Evolutionary conservation across 2,797 vertebrate species (phyloP).

Genomic region (Protosalanx chinensis): DNA sequence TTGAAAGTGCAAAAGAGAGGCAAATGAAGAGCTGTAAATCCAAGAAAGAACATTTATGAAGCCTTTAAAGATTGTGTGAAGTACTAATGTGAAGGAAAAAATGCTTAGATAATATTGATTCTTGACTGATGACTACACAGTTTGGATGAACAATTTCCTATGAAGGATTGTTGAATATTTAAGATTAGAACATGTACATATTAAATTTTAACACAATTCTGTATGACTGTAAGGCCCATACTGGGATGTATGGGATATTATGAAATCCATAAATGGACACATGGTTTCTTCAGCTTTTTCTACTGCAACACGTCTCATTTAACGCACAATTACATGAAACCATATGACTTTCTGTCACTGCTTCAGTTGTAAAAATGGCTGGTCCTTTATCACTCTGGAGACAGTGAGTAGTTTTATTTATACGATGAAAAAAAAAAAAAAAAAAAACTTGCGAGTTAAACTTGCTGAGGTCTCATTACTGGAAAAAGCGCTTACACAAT

Average conservation of each 20-base stretch:
- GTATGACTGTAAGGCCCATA: too few relatives aligned
- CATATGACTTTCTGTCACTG: too few relatives aligned
- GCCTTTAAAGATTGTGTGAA: slow-evolving; percentile 33
- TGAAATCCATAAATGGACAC: too few relatives aligned
- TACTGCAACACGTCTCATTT: too few relatives aligned
- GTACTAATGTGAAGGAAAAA: slow-evolving; percentile 35
- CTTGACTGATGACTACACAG: not conserved
- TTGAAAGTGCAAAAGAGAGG: slow-evolving; percentile 47
- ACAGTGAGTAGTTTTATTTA: not conserved
- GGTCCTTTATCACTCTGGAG: too few relatives aligned
- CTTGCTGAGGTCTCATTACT: not conserved
- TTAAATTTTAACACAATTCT: too few relatives aligned
- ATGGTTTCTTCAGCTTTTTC: too few relatives aligned
- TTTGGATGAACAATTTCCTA: slow-evolving; percentile 36
- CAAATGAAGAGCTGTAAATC: slow-evolving; percentile 56
- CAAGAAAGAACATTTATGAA: slow-evolving; percentile 42
- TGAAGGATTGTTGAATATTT: slow-evolving; percentile 10
- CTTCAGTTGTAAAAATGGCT: too few relatives aligned
- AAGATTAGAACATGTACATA: slow-evolving; percentile 11
- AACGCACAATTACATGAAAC: too few relatives aligned
- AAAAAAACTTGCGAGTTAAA: not conserved
- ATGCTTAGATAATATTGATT: slow-evolving; percentile 2
- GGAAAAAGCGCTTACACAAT: not conserved
- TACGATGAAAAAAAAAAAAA: not conserved
- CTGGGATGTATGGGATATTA: too few relatives aligned